Percentiles rank a stretch among this genome's conserved stretches.
These are phyloP conservation scores for Lordiphosa mommai DNA, from an alignment of 1,140 invertebrate genomes.

Conservation along the genomic window DNA sequence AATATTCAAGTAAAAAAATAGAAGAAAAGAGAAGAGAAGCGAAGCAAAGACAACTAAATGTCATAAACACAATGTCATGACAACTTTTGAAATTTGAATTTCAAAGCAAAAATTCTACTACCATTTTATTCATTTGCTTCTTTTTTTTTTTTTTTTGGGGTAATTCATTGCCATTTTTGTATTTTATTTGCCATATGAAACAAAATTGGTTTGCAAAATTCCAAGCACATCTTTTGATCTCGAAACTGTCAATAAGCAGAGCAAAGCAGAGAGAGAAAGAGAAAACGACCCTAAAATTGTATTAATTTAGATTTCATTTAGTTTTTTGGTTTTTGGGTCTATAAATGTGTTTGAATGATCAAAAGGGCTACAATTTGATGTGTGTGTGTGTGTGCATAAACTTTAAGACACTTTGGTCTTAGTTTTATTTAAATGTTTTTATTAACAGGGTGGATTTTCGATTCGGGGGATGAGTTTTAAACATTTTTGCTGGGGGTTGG, in stretches of 20 bases:
- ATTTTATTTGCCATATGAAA: constrained; percentile 59
- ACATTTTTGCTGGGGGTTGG: not conserved
- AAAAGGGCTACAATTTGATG: constrained; percentile 32
- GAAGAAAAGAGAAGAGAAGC: constrained; percentile 19
- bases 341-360: constrained; percentile 49
- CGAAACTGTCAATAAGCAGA: constrained; percentile 55
- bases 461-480: not conserved
- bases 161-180: constrained; percentile 70
- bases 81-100: constrained; percentile 78
- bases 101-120: constrained; percentile 67
- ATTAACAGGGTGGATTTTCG: constrained; percentile 53
- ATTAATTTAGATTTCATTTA: constrained; percentile 74
- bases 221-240: constrained; percentile 56
- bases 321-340: constrained; percentile 15
- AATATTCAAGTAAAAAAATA: constrained; percentile 58
- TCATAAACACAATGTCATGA: constrained; percentile 77
- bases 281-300: constrained; percentile 58
- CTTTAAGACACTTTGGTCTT: constrained; percentile 28
- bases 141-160: no score
- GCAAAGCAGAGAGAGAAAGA: constrained; percentile 5
- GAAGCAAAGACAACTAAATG: constrained; percentile 38
- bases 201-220: constrained; percentile 43
- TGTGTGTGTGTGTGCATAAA: constrained; percentile 16
- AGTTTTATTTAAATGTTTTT: constrained; percentile 34
- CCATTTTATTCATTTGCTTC: constrained; percentile 70